phyloP scores from a whole-genome alignment of 2,113 vertebrate genomes.

The Mirounga angustirostris region DNA sequence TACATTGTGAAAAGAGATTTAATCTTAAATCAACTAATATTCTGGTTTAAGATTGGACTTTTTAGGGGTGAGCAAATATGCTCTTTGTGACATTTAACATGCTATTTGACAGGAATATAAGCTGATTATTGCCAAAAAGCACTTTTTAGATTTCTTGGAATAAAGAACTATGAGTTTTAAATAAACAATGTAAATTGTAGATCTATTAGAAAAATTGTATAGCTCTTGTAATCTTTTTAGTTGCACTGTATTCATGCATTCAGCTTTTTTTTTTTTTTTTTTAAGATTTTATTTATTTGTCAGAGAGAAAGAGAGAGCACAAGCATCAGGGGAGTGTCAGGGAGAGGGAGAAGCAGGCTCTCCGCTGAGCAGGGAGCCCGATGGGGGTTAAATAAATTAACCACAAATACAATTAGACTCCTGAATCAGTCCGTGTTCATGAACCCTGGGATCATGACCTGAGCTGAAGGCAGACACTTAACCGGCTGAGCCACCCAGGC shows the following conservation, averaged over 20 bases:
- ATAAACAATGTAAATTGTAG: not conserved
- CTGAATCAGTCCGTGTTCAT: too few species aligned
- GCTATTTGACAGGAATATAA: constrained; percentile 12
- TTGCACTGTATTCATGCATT: constrained; percentile 6
- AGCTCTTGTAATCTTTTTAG: not conserved
- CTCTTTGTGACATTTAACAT: not conserved
- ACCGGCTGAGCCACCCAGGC: too few species aligned
- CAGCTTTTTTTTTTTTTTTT: too few species aligned
- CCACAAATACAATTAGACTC: too few species aligned
- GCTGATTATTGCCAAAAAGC: not conserved
- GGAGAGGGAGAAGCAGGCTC: too few species aligned
- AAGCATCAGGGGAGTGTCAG: too few species aligned
- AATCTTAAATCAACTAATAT: not conserved
- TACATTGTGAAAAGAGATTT: not conserved
- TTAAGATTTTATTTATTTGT: too few species aligned
- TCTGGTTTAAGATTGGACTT: constrained; percentile 19
- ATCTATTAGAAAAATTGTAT: constrained; percentile 23
- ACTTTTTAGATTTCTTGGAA: constrained; percentile 37
- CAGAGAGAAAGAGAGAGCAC: too few species aligned
- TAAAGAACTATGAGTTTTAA: constrained; percentile 13
- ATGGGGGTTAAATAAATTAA: too few species aligned
- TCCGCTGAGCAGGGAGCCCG: too few species aligned
- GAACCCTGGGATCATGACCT: too few species aligned
- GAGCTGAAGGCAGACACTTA: too few species aligned
- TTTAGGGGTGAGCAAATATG: not conserved